Percentiles rank a stretch among this genome's conserved stretches.
phyloP scores from a whole-genome alignment of 30 jellyfish, hydroid and myxozoan species.

The Cassiopea andromeda region DNA sequence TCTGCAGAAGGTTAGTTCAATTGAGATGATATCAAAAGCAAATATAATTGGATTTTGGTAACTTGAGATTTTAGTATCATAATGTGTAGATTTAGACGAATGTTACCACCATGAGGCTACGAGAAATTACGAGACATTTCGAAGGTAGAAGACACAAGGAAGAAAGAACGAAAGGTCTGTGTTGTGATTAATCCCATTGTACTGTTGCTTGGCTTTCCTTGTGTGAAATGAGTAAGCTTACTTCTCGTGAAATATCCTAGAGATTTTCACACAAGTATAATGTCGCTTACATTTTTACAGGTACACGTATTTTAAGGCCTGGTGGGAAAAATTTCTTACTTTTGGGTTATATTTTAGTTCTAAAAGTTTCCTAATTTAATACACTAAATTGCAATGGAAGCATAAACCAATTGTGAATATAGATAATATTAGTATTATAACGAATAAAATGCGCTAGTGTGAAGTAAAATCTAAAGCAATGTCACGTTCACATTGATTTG shows the following conservation, averaged over 20 bases:
- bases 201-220: neutral
- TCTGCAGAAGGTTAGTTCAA: slow-evolving; percentile 8
- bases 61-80: neutral
- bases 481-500: too few species aligned
- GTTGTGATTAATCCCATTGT: neutral
- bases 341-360: too few species aligned
- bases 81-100: neutral
- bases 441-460: too few species aligned
- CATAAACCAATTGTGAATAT: too few species aligned
- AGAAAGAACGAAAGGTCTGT: neutral
- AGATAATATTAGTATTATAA: too few species aligned
- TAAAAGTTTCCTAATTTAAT: too few species aligned
- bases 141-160: slow-evolving; percentile 1
- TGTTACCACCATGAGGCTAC: neutral
- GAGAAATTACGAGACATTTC: slow-evolving; percentile 14
- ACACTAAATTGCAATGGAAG: too few species aligned
- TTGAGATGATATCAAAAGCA: neutral
- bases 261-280: neutral
- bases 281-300: neutral
- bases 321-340: too few species aligned
- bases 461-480: too few species aligned
- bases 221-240: neutral
- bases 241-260: neutral
- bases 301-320: neutral
- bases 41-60: neutral